A percentile compares a stretch with the other conserved stretches of the same genome.
phyloP scores from a whole-genome alignment of 2,888 invertebrate genomes.

The Dolomedes plantarius region DNA sequence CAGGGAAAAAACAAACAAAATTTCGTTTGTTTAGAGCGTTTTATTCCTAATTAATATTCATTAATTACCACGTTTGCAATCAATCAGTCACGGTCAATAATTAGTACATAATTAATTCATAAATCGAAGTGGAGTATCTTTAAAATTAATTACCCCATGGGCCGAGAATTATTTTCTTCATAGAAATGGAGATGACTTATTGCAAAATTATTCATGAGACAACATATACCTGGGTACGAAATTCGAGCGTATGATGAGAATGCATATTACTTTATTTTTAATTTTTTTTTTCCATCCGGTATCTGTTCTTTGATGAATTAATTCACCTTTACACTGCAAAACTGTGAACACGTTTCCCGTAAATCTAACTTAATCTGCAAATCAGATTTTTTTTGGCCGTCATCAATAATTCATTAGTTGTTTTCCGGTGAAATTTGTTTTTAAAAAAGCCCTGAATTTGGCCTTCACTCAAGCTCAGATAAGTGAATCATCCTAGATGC shows the following conservation, averaged over 20 bases:
- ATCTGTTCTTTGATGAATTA: neutral
- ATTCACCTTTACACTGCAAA: neutral
- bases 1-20: too few relatives aligned
- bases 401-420: neutral
- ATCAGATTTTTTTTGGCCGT: neutral
- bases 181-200: neutral
- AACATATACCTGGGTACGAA: neutral
- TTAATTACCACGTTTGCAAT: neutral
- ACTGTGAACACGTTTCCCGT: neutral
- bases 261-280: too few relatives aligned
- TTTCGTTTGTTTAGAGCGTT: too few relatives aligned
- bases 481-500: too few relatives aligned
- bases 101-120: neutral
- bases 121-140: neutral
- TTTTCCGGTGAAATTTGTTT: neutral
- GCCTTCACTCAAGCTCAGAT: neutral
- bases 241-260: neutral
- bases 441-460: neutral
- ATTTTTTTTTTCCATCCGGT: neutral
- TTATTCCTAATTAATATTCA: neutral
- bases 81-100: neutral
- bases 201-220: neutral
- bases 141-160: neutral
- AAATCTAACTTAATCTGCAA: neutral
- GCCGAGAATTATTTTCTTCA: neutral